Evolutionary conservation across 2,888 invertebrate genomes (phyloP).

Genomic region (Allygus modestus): DNA sequence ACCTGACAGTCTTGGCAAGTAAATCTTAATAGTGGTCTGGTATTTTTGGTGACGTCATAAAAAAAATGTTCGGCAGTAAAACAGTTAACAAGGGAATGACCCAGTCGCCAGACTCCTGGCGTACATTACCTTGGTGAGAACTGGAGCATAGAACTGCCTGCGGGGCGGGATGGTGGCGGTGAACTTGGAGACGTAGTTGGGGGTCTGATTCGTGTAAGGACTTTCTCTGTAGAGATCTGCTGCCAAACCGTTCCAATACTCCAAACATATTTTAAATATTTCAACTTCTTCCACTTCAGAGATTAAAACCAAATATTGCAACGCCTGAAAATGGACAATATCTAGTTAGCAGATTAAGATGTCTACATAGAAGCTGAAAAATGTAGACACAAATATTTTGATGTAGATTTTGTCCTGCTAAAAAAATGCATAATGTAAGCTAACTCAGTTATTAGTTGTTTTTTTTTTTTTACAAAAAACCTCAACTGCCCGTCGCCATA

Average conservation of each 20-base stretch:
- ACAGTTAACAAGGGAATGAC: no score
- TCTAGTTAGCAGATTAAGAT: slow-evolving; percentile 21
- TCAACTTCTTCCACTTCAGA: slow-evolving; percentile 99
- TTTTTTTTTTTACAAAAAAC: no score
- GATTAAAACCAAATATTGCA: slow-evolving; percentile 92
- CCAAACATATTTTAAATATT: slow-evolving; percentile 99
- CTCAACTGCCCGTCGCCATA: no score
- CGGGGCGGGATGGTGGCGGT: slow-evolving; percentile 77
- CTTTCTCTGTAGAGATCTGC: slow-evolving; percentile 95
- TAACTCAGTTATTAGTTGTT: no score
- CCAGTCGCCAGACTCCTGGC: no score
- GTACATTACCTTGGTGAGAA: slow-evolving; percentile 82
- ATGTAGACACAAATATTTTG: no score
- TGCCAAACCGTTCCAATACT: slow-evolving; percentile 98
- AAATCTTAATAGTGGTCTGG: no score
- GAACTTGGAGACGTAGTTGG: slow-evolving; percentile 72
- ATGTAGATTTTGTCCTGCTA: no score
- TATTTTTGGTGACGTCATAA: no score
- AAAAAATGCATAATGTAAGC: no score
- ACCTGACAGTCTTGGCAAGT: no score
- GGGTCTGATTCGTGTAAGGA: slow-evolving; percentile 79
- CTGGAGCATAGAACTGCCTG: slow-evolving; percentile 86
- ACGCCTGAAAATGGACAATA: slow-evolving; percentile 75
- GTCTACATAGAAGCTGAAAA: slow-evolving; percentile 30
- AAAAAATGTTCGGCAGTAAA: no score